Conservation (phyloP, 2,797 vertebrate genomes). For the Sphenodon punctatus region DNA sequence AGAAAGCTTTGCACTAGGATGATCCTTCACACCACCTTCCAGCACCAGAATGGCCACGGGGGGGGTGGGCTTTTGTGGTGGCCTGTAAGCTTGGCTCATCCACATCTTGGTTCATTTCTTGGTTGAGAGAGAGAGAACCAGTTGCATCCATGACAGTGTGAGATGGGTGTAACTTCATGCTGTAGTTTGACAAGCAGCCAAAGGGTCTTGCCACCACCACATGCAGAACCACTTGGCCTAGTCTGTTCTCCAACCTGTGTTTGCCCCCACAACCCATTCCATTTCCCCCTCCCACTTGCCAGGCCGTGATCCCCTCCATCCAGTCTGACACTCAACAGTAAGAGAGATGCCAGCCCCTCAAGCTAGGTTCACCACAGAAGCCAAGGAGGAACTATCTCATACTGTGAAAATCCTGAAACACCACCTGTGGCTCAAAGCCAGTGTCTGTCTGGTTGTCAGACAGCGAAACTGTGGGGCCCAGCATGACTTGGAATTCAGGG, state of each 20-base stretch:
- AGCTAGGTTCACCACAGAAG: accelerated
- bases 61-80: neutral
- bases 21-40: neutral
- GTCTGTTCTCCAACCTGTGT: neutral
- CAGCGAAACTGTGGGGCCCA: neutral
- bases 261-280: accelerated
- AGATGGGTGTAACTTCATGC: neutral
- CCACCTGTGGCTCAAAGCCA: neutral
- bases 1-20: constrained; percentile 60
- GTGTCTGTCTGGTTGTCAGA: neutral
- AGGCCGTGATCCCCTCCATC: neutral
- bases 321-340: accelerated
- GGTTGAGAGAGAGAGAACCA: neutral
- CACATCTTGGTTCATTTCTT: neutral
- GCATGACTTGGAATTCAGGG: neutral
- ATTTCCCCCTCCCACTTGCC: accelerated
- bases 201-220: neutral
- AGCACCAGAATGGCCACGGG: neutral
- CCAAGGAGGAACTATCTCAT: neutral
- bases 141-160: accelerated
- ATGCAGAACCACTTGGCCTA: neutral
- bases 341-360: neutral
- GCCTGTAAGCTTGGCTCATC: neutral
- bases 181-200: constrained; percentile 22
- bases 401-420: neutral